Conservation (phyloP, 2,113 vertebrate genomes). For the Charina bottae region DNA sequence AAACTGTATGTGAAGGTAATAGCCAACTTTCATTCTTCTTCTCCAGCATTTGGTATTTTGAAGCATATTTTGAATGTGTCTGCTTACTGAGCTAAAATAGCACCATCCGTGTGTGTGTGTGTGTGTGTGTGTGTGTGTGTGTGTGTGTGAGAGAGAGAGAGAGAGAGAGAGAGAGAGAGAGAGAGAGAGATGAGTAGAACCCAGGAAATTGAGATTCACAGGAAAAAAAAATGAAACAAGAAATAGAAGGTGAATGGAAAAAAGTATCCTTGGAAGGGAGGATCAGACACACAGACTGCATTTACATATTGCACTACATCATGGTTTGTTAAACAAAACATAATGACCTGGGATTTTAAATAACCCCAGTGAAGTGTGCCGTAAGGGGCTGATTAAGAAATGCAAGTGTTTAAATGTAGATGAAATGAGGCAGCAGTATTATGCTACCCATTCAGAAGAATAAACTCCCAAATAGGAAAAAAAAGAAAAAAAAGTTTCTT, state of each 20-base stretch:
- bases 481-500: neutral
- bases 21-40: neutral
- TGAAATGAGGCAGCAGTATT: neutral
- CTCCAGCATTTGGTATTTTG: neutral
- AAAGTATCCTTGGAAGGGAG: neutral
- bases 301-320: neutral
- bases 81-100: neutral
- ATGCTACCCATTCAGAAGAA: neutral
- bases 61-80: neutral
- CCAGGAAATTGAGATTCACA: neutral
- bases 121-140: neutral
- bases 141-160: neutral
- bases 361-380: neutral
- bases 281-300: neutral
- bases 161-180: neutral
- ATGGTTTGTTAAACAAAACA: neutral
- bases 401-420: neutral
- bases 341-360: neutral
- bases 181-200: neutral
- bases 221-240: neutral
- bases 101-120: too few relatives aligned
- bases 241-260: neutral
- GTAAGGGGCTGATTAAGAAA: neutral
- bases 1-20: neutral
- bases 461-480: neutral